Evolutionary conservation across 2,113 vertebrate genomes (phyloP).

Genomic region (Nesospiza acunhae): DNA sequence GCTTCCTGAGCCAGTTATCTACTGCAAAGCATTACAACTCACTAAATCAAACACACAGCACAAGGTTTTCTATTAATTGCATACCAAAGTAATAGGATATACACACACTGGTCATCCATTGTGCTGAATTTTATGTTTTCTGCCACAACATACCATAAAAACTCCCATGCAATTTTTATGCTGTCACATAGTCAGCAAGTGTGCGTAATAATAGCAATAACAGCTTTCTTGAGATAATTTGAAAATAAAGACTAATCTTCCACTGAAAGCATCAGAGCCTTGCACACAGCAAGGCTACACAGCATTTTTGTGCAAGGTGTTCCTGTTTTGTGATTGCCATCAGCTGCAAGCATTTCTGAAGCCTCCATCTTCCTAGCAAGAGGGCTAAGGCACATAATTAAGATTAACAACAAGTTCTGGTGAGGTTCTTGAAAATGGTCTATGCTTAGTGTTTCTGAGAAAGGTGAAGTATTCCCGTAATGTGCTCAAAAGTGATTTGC

Average conservation of each 20-base stretch:
- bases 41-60: slow-evolving; percentile 61
- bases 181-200: neutral
- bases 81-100: slow-evolving; percentile 34
- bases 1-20: slow-evolving; percentile 34
- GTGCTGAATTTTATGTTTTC: slow-evolving; percentile 30
- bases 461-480: slow-evolving; percentile 30
- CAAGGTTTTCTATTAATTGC: slow-evolving; percentile 65
- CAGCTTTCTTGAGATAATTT: neutral
- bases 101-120: slow-evolving; percentile 17
- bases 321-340: neutral
- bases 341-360: neutral
- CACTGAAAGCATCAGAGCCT: neutral
- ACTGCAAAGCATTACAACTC: slow-evolving; percentile 31
- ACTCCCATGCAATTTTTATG: slow-evolving; percentile 4
- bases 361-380: neutral
- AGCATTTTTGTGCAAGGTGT: neutral
- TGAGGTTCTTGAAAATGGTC: neutral
- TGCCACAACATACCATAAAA: slow-evolving; percentile 15
- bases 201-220: neutral
- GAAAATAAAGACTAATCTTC: neutral
- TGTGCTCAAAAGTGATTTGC: slow-evolving; percentile 25
- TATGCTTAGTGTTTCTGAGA: slow-evolving; percentile 26
- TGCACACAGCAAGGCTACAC: neutral
- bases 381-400: neutral
- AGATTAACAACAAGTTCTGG: slow-evolving; percentile 41